Base-by-base conservation (phyloP, 30 jellyfish, hydroid and myxozoan genomes). In the Turritopsis dohrnii region DNA sequence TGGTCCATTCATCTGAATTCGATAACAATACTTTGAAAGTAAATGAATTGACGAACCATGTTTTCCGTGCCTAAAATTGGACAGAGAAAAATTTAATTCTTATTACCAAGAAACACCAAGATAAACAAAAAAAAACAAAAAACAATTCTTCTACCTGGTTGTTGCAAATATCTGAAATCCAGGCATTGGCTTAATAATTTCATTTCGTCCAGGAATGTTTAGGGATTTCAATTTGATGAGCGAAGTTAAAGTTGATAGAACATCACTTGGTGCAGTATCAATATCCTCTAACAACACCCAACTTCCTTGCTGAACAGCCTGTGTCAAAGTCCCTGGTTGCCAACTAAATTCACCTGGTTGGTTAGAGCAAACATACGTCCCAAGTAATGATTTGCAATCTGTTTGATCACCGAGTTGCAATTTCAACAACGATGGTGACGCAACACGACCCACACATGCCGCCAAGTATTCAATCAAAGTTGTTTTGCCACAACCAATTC, bases 231-330 rank as follows among this genome's bases (percentile, higher is more conserved):
- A 74, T 81, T 93, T 92, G 54, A 93, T 21, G 53, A 93, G 79
- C 8, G 96, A 87, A 29, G 85, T 75, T n/a, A 93, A 86, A 29
- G 87, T 92, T 16, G 98, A 88, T 8, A 88, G 28, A 30, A 93
- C 98, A 93, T 94, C 99, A 17, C 96, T 86, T 9, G 97, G 95
- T 21, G 96, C 97, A 20, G 94, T 76, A 66, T 94, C 97, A 52
- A 89, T 89, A 73, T 89, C 99, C 54, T 94, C 99, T 1, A 94
- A 90, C 29, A 94, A 75, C 54, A 94, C 28, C 97, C 97, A 94
- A 86, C 96, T 87, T 16, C 97, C 97, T 75, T 71, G 91, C 65
- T 74, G 52, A 31, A 94, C 92, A 24, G 99, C 99, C 79, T 87
- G 96, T 19, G 97, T 84, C 86, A 94, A 71, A 1, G 96, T 81